Conservation (phyloP, 2,888 invertebrate genomes). For the Pseudanteris insignis region DNA sequence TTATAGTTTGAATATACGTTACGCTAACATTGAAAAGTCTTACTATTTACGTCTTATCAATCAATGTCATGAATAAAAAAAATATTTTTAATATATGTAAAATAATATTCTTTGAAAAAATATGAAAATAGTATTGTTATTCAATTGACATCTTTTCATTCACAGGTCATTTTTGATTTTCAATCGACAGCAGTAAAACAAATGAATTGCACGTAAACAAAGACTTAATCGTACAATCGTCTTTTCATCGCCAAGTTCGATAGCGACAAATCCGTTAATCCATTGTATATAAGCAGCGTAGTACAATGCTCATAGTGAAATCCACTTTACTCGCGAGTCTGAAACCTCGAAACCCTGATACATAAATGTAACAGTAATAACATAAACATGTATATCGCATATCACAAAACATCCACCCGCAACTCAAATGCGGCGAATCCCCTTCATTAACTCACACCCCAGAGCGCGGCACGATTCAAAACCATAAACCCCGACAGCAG, state of each 20-base stretch:
- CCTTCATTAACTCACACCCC: conserved; percentile 33
- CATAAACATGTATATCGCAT: conserved; percentile 21
- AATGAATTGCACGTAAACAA: too few relatives aligned
- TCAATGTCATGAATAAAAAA: too few relatives aligned
- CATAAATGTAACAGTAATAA: conserved; percentile 25
- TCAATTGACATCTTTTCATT: too few relatives aligned
- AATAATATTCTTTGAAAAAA: too few relatives aligned
- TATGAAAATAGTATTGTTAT: too few relatives aligned
- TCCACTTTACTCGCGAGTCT: conserved; percentile 12
- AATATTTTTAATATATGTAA: too few relatives aligned
- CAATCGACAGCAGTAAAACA: too few relatives aligned
- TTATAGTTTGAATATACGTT: too few relatives aligned
- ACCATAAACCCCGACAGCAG: conserved; percentile 22
- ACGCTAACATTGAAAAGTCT: too few relatives aligned
- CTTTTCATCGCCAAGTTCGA: too few relatives aligned
- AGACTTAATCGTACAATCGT: not conserved
- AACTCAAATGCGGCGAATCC: conserved; percentile 18
- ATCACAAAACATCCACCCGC: conserved; percentile 25
- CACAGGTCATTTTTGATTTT: too few relatives aligned
- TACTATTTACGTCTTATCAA: too few relatives aligned
- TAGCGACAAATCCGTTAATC: conserved; percentile 7
- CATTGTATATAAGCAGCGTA: conserved; percentile 4
- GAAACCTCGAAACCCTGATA: conserved; percentile 9
- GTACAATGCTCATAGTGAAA: conserved; percentile 12
- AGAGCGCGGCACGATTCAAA: conserved; percentile 12